Evolutionary conservation across 2,797 vertebrate species (phyloP), one percentile per base, ranked within the genome.

Genomic region (Periparus ater): DNA sequence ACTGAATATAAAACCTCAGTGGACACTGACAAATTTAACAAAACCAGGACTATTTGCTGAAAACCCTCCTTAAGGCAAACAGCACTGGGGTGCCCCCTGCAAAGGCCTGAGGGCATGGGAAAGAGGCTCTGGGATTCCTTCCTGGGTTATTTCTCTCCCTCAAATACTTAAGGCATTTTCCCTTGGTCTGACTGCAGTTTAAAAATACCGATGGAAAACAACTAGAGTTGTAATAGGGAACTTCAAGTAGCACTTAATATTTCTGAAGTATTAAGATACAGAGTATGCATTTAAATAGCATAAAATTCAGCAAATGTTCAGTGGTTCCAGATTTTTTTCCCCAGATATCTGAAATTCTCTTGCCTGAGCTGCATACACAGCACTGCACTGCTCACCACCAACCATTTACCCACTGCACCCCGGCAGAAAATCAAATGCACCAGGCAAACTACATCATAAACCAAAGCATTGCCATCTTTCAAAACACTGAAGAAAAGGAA

Each of bases 191-290:
- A 62, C 50, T 42, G 34, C 60, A 51, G 32, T 83, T 83, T 67
- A 47, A 80, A 81, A 70, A 88, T 23, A 73, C 19, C 32, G 38
- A 75, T 47, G 20, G 72, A 62, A 88, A 77, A 61, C 57, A 88
- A 45, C 48, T 21, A n/a, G 9, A 82, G 63, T 14, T 76, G 29
- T 68, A 85, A 82, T 9, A 40, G 58, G 38, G 78, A 92, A 53
- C 60, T 58, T 42, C 73, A 80, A 81, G 57, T 19, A 80, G 18
- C 60, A 38, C 36, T 90, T 40, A 51, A 42, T 72, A 82, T 91
- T 91, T 95, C 72, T 80, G 51, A 85, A 90, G 58, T 22, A 82
- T 54, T 71, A 76, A 71, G 29, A 88, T 21, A 80, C 42, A 47
- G 23, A 44, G 34, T 17, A 55, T 66, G 36, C 45, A 74, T 51